Percentiles rank a stretch among this genome's conserved stretches.
Conservation (phyloP, 2,113 vertebrate genomes). For the Bos indicus region DNA sequence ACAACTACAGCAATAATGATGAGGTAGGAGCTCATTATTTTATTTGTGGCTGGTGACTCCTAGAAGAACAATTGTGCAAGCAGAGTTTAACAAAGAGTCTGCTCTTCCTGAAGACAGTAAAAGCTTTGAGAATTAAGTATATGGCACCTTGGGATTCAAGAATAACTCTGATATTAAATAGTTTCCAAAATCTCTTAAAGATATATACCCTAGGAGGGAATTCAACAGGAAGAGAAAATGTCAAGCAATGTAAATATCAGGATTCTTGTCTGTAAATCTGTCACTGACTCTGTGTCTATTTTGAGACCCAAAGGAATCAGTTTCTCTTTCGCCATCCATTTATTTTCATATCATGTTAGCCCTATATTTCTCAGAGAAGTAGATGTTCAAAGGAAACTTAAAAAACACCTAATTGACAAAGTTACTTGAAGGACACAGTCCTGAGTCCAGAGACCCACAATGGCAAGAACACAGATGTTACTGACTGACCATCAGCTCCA, state of each 20-base stretch:
- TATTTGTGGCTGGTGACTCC: not conserved
- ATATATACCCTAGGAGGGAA: not conserved
- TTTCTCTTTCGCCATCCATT: not conserved
- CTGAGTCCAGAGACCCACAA: not conserved
- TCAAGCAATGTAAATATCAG: not conserved
- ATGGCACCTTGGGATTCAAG: not conserved
- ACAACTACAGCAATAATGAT: not conserved
- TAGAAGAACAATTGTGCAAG: not conserved
- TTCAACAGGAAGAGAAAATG: not conserved
- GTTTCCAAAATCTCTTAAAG: not conserved
- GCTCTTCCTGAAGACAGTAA: not conserved
- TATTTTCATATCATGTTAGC: not conserved
- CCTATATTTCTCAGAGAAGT: not conserved
- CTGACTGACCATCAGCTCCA: not conserved
- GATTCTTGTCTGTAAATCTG: not conserved
- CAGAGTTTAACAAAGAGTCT: not conserved
- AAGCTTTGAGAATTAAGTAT: not conserved
- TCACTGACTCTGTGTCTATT: not conserved
- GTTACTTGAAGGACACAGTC: not conserved
- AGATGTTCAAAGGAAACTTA: not conserved
- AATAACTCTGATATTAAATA: not conserved
- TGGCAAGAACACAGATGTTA: fast-evolving
- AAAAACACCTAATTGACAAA: not conserved
- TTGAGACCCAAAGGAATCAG: not conserved
- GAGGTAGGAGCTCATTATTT: not conserved